Evolutionary conservation across 2,888 invertebrate genomes (phyloP).

Genomic region (Zygaena filipendulae): DNA sequence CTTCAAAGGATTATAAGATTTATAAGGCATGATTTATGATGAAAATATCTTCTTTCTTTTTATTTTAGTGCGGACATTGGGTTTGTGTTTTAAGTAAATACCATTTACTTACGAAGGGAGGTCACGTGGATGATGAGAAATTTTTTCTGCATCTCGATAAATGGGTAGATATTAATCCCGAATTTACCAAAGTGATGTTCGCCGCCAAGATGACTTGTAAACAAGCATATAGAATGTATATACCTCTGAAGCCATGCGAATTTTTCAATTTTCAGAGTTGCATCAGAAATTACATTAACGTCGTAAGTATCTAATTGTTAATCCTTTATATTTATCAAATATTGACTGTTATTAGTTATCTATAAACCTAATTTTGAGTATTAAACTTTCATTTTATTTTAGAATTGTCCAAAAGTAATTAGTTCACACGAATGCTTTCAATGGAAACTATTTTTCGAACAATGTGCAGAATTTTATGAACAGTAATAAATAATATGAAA

Average conservation of each 20-base stretch:
- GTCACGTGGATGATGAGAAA: conserved; percentile 25
- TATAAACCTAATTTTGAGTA: too few relatives aligned
- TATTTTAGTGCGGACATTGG: conserved; percentile 36
- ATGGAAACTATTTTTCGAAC: conserved; percentile 29
- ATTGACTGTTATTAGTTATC: not conserved
- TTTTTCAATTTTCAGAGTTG: conserved; percentile 29
- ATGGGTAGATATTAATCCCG: conserved; percentile 36
- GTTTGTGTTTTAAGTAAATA: conserved; percentile 34
- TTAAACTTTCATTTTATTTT: conserved; percentile 20
- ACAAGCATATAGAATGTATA: conserved; percentile 15
- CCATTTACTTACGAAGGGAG: conserved; percentile 19
- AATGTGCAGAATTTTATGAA: conserved; percentile 38
- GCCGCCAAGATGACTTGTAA: conserved; percentile 32
- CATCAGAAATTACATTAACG: conserved; percentile 27
- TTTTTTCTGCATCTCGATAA: conserved; percentile 34
- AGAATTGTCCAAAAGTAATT: conserved; percentile 38
- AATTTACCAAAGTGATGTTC: conserved; percentile 25
- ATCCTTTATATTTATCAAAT: not conserved
- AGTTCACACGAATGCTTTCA: conserved; percentile 25
- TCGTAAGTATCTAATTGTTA: conserved; percentile 26
- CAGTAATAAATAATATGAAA: too few relatives aligned
- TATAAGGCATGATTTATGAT: too few relatives aligned
- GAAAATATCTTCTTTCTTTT: too few relatives aligned
- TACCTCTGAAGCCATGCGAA: conserved; percentile 28
- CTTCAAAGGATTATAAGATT: too few relatives aligned